Base-by-base conservation (phyloP, 2,888 invertebrate species). In the Pachycephus smyrnensis region DNA sequence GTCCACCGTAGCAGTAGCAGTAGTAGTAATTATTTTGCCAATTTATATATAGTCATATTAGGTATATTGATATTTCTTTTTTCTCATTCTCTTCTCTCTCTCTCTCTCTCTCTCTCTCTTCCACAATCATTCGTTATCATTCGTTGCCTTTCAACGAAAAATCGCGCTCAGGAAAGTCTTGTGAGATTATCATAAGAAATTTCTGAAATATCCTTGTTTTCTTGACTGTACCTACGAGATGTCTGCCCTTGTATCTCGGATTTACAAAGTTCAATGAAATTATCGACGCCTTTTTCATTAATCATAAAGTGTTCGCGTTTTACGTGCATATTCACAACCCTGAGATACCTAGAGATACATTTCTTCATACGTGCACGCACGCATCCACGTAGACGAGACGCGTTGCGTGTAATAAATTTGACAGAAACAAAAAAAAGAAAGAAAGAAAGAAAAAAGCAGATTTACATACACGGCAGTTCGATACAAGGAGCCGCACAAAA, bases 401-500 rank as follows among this genome's bases (percentile, higher is more conserved):
- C 55, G 55, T 55, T 55, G 55, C 55, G 55, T 55, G 55, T 55
- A 9, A 23, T 9, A 2, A 6, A 23, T 55, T 55, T 55, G 55
- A 6, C 2, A 71, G 71, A 71, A 31, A 71, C 71, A 71, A 31
- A 31, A 71, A 3, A 33, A 11, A 71, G 11, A 69, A 31, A 15
- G 37, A 74, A 37, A 71, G 9, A 33, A 31, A 69, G 11, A 69
- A 30, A 15, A 69, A 74, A 68, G 71, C 40, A 30, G 35, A 68
- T 78, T 76, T 76, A 79, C 79, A 78, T 80, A 80, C 83, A 82
- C 77, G 75, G 55, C 78, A 80, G 79, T 73, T 78, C 75, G 77
- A 78, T 82, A 76, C 79, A 78, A 73, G 40, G 80, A 82, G 79
- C 80, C 78, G 81, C 84, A 87, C 84, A 88, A 55, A 55, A 55